These are phyloP conservation scores for Grantiella picta DNA, from an alignment of 2,113 vertebrate genomes.

Conservation along the genomic window DNA sequence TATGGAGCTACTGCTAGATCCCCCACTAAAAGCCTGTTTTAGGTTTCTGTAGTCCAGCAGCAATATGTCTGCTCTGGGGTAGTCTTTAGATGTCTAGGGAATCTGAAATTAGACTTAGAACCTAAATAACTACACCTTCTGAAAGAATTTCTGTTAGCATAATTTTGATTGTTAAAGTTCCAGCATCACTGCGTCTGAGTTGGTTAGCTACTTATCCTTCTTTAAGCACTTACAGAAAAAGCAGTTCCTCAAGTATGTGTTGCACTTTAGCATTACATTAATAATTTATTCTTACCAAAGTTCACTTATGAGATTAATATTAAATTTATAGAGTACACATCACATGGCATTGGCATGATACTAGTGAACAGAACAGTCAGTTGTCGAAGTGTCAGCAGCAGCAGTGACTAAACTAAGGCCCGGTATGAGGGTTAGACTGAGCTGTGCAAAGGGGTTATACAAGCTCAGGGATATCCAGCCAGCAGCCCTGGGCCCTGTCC, in stretches of 20 bases:
- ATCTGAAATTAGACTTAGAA: background rate
- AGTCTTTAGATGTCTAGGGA: background rate
- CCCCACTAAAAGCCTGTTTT: background rate
- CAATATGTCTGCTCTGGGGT: background rate
- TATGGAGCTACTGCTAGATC: background rate
- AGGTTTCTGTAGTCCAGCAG: background rate
- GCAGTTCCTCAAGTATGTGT: background rate
- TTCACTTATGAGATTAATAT: background rate
- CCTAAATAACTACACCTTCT: no score
- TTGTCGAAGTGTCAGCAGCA: background rate
- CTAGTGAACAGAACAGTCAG: background rate
- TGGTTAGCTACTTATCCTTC: background rate
- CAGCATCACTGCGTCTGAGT: rapidly evolving
- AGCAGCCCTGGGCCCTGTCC: background rate
- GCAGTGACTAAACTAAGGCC: background rate
- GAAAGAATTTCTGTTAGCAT: background rate
- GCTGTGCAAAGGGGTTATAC: background rate
- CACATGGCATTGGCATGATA: background rate
- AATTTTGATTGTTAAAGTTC: background rate
- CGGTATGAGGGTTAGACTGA: background rate
- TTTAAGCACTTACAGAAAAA: background rate
- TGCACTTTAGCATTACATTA: background rate
- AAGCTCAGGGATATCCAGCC: background rate
- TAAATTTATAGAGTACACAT: background rate
- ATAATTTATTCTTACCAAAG: background rate